phyloP scores from a whole-genome alignment of 1,140 invertebrate genomes.

The Atta cephalotes region DNA sequence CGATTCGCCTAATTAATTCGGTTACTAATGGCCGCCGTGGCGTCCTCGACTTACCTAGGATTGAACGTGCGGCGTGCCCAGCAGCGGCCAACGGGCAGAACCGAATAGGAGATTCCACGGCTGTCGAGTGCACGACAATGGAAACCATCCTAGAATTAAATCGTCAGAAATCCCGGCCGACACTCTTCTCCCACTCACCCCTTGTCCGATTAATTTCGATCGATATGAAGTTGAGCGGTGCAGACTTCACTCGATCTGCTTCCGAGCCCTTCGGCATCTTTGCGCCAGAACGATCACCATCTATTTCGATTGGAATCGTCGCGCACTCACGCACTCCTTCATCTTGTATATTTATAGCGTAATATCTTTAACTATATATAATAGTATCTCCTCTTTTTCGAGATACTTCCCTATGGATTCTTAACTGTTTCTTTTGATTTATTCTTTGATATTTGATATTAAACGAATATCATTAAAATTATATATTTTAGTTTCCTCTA shows the following conservation, averaged over 20 bases:
- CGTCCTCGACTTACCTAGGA: constrained; percentile 67
- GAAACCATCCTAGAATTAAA: constrained; percentile 72
- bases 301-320: constrained; percentile 36
- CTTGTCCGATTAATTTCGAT: constrained; percentile 44
- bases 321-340: not conserved
- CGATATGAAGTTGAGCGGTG: constrained; percentile 24
- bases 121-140: constrained; percentile 63
- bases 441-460: not conserved
- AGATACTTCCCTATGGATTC: not conserved
- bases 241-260: constrained; percentile 37
- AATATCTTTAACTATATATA: not conserved
- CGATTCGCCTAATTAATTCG: constrained; percentile 86
- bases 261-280: constrained; percentile 13
- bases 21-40: constrained; percentile 83
- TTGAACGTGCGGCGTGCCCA: constrained; percentile 66
- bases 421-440: not conserved
- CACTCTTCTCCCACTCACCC: not conserved
- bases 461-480: not conserved
- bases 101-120: constrained; percentile 58
- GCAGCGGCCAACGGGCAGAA: constrained; percentile 53
- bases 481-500: not conserved
- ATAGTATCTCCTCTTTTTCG: not conserved
- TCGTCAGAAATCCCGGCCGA: constrained; percentile 68
- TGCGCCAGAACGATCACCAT: constrained; percentile 17
- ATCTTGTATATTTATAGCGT: constrained; percentile 45